These are phyloP conservation scores for Heliornis fulica DNA, from an alignment of 2,113 vertebrate species.

Conservation along the genomic window DNA sequence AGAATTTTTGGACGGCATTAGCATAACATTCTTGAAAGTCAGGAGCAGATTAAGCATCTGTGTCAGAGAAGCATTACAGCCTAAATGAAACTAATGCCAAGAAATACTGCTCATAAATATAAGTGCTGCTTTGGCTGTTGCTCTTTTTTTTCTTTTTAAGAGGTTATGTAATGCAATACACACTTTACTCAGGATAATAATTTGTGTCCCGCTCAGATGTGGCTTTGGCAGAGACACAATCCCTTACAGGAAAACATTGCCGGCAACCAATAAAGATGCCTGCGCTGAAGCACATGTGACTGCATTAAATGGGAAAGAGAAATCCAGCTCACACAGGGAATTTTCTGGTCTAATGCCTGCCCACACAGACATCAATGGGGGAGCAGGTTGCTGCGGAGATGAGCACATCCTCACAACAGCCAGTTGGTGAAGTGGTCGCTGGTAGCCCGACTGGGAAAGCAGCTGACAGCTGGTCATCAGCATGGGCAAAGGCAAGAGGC, in stretches of 20 bases:
- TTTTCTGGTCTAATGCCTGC: not conserved
- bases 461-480: not conserved
- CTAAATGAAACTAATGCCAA: not conserved
- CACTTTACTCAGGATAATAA: not conserved
- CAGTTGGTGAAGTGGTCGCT: not conserved
- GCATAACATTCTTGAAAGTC: not conserved
- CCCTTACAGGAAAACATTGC: not conserved
- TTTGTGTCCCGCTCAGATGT: not conserved
- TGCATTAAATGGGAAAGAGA: not conserved
- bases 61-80: not conserved
- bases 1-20: not conserved
- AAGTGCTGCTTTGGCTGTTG: not conserved
- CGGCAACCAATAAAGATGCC: not conserved
- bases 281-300: not conserved
- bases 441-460: not conserved
- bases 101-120: not conserved
- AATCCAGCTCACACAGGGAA: not conserved
- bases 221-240: not conserved
- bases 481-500: not conserved
- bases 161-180: not conserved
- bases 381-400: not conserved
- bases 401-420: rapidly evolving
- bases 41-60: conserved; percentile 22
- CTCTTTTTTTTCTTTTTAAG: not conserved
- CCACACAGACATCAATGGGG: not conserved